Percentiles rank a stretch among this genome's conserved stretches.
phyloP scores from a whole-genome alignment of 2,113 vertebrate species.

The Nicator chloris region DNA sequence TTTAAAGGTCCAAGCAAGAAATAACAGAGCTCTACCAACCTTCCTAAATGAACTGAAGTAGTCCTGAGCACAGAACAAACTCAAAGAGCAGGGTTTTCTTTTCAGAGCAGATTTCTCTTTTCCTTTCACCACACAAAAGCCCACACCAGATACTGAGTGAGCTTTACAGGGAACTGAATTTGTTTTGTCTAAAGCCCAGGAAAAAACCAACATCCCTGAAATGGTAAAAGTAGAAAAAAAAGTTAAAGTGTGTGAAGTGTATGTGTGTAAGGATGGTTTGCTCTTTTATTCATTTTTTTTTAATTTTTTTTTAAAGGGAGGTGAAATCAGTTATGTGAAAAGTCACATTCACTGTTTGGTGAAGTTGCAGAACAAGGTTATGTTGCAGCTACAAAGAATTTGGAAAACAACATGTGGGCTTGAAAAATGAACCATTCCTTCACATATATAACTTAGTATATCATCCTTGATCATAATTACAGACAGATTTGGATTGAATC shows the following conservation, averaged over 20 bases:
- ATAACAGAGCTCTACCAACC: not conserved
- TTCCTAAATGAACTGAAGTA: not conserved
- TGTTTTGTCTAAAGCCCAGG: conserved; percentile 4
- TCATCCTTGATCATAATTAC: conserved; percentile 68
- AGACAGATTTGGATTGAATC: conserved; percentile 64
- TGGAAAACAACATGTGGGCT: conserved; percentile 33
- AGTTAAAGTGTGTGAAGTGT: not conserved
- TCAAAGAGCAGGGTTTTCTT: not conserved
- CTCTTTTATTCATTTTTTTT: not conserved
- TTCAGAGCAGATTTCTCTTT: not conserved
- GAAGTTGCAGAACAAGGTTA: conserved; percentile 53
- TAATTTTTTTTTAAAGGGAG: not conserved
- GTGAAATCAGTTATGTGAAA: conserved; percentile 8
- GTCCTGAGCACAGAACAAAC: not conserved
- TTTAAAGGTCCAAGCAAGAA: conserved; percentile 13
- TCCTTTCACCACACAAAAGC: not conserved
- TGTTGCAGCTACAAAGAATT: conserved; percentile 15
- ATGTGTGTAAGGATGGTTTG: not conserved
- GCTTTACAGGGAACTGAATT: not conserved
- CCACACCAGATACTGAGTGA: not conserved
- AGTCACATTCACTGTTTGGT: conserved; percentile 18
- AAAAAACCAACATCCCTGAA: not conserved
- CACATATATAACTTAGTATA: conserved; percentile 46
- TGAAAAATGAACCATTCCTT: conserved; percentile 63
- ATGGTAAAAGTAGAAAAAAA: not conserved